Evolutionary conservation across 1,140 invertebrate genomes (phyloP), one percentile per base, ranked within the genome.

Genomic region (Monochamus saltuarius): DNA sequence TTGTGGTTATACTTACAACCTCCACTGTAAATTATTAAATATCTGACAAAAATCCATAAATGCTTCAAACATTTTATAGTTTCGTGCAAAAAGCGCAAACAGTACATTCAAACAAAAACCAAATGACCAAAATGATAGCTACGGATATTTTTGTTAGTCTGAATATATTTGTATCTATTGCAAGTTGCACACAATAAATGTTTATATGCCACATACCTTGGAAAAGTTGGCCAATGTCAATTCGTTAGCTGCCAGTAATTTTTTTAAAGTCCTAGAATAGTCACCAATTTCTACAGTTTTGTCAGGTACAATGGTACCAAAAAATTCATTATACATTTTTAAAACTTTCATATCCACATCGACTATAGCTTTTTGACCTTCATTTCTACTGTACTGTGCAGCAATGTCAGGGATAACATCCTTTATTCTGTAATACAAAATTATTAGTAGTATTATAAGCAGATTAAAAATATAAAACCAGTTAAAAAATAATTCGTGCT

Each of bases 271-370:
- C 13, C 34, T 14, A n/a, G 59, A 8, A 54, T 58, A 61, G 14
- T 71, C 68, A 1, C 40, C 29, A 13, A 72, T 50, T 61, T 63
- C 61, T 10, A 69, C 52, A 40, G 46, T 56, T 46, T 65, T 63
- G 52, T 71, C 68, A 11, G 61, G 58, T 11, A 68, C 61, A 4
- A 70, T 50, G 10, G 61, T 46, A 11, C 19, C 8, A 39, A 61
- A 45, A 3, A 34, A 36, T 36, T 65, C 62, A 36, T 59, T 58
- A 54, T 64, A 69, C 46, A 53, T 57, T 4, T 42, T 17, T 11
- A 61, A 17, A 22, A 52, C 66, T 43, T 61, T 55, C 9, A 39
- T 4, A 38, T 67, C 53, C 19, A 50, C 38, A 10, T 53, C 49
- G 11, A 54, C 45, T 9, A 50, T 50, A n/a, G 37, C 10, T 9